A percentile compares a stretch with the other conserved stretches of the same genome.
Evolutionary conservation across 2,888 invertebrate genomes (phyloP).

Genomic region (Hypomecis punctinalis): DNA sequence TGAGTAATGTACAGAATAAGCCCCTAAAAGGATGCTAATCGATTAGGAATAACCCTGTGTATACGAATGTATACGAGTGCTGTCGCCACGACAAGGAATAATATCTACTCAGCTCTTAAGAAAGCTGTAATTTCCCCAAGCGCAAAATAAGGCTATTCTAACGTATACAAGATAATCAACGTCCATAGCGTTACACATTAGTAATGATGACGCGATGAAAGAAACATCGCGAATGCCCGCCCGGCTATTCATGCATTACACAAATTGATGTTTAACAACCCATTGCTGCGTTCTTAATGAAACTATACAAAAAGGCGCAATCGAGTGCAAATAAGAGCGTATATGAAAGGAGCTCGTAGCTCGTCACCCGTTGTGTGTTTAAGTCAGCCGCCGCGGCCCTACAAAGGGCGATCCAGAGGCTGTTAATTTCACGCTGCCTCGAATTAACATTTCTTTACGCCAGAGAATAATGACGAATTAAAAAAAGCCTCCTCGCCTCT

Average conservation of each 20-base stretch:
- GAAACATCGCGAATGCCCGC: constrained; percentile 57
- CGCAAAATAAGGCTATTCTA: constrained; percentile 34
- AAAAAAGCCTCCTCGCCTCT: constrained; percentile 79
- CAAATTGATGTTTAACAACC: constrained; percentile 79
- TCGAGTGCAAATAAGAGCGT: constrained; percentile 82
- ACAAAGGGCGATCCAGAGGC: constrained; percentile 82
- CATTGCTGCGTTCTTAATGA: constrained; percentile 73
- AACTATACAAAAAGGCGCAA: constrained; percentile 76
- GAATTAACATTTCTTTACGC: constrained; percentile 86
- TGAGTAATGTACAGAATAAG: no score
- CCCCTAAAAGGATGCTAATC: no score
- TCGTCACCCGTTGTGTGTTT: constrained; percentile 85
- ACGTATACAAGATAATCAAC: constrained; percentile 44
- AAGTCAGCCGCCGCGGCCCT: constrained; percentile 78
- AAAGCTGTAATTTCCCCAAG: constrained; percentile 25
- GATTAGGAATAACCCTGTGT: no score
- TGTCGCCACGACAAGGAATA: neutral
- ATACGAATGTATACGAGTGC: no score
- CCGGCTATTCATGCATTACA: constrained; percentile 60
- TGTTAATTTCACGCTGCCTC: constrained; percentile 86
- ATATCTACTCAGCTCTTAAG: neutral
- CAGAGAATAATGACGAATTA: constrained; percentile 85
- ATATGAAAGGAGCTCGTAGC: constrained; percentile 73
- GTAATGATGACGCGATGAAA: constrained; percentile 49
- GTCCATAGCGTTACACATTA: constrained; percentile 52